These are phyloP conservation scores for Paramormyrops kingsleyae DNA, from an alignment of 2,113 vertebrate species.

Conservation along the genomic window DNA sequence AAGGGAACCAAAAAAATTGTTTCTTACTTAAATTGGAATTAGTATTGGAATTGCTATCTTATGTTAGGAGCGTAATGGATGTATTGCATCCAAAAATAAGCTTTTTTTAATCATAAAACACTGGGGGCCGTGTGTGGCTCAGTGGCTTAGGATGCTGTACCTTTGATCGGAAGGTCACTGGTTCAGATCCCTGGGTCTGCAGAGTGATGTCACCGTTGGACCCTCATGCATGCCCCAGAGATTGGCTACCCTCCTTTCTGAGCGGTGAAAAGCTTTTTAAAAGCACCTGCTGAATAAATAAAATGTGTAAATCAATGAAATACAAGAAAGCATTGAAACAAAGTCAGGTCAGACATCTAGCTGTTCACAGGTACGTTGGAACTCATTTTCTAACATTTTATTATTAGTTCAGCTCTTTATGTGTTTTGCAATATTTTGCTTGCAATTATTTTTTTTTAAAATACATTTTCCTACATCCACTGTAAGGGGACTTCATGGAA, in stretches of 20 bases:
- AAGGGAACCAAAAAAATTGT: not conserved
- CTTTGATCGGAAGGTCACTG: not conserved
- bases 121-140: not conserved
- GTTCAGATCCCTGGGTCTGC: not conserved
- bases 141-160: not conserved
- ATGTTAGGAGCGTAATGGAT: not conserved
- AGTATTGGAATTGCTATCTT: not conserved
- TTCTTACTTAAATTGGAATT: not conserved
- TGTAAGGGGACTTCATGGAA: not conserved
- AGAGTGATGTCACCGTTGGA: not conserved
- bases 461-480: not conserved
- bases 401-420: not conserved
- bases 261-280: not conserved
- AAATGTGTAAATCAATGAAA: not conserved
- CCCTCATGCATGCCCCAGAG: not conserved
- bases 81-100: not conserved
- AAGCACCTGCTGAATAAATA: not conserved
- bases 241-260: not conserved
- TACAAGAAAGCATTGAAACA: not conserved
- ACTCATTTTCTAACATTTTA: not conserved
- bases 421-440: not conserved
- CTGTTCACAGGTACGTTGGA: not conserved
- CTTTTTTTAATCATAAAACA: not conserved
- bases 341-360: not conserved
- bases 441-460: too few relatives aligned